These are phyloP conservation scores for Rhynchophorus ferrugineus DNA, from an alignment of 1,140 invertebrate genomes.

Conservation along the genomic window DNA sequence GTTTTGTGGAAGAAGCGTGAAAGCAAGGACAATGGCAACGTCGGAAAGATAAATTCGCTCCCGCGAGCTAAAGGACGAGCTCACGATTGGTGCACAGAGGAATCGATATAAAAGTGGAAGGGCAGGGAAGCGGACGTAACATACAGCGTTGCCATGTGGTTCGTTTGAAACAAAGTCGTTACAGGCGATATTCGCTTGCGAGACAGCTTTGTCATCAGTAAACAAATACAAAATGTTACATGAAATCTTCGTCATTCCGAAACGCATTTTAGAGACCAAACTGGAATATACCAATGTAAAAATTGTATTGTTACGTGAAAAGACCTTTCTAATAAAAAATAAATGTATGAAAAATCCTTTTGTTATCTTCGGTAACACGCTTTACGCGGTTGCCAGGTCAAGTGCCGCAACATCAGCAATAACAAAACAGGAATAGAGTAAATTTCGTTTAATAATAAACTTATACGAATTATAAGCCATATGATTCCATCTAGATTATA, in stretches of 20 bases:
- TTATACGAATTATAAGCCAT: constrained; percentile 5
- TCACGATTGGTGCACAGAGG: constrained; percentile 33
- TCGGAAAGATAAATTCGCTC: constrained; percentile 33
- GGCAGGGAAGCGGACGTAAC: constrained; percentile 33
- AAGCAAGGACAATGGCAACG: constrained; percentile 27
- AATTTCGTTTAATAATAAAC: constrained; percentile 31
- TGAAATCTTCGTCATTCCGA: constrained; percentile 27
- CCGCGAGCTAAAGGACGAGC: constrained; percentile 35
- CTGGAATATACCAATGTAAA: not conserved
- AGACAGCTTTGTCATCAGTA: constrained; percentile 33
- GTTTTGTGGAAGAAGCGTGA: constrained; percentile 18
- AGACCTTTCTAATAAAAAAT: not conserved
- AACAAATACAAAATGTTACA: constrained; percentile 37
- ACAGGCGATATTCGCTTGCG: constrained; percentile 25
- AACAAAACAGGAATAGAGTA: constrained; percentile 35
- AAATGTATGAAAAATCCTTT: constrained; percentile 2
- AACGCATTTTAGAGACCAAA: constrained; percentile 1
- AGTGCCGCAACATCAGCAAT: constrained; percentile 39
- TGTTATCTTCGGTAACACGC: constrained; percentile 32
- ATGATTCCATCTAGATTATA: constrained; percentile 6
- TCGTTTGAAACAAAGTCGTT: constrained; percentile 19
- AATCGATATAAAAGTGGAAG: constrained; percentile 39
- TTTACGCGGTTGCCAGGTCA: constrained; percentile 39
- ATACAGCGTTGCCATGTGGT: constrained; percentile 23
- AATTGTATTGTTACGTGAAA: not conserved